Conservation (phyloP, 37 sponge, comb jelly and placozoan genomes). For the Halichondria panicea region DNA sequence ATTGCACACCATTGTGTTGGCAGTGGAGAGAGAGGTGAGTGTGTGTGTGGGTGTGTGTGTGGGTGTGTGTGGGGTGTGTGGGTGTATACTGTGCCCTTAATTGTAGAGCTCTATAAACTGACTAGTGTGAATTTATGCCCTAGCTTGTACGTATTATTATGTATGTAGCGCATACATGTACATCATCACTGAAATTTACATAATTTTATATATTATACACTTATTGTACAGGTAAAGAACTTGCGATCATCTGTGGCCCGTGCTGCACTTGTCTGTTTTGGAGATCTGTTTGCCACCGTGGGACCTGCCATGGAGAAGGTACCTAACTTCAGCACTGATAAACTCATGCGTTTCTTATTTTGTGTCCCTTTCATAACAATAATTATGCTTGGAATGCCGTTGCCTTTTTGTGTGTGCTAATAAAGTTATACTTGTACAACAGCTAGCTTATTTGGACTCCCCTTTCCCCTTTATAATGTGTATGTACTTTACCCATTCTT, state of each 20-base stretch:
- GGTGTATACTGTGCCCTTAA: background rate
- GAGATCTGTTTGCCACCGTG: constrained; percentile 66
- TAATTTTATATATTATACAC: background rate
- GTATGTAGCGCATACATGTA: background rate
- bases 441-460: too few species aligned
- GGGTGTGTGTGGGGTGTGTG: background rate
- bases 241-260: constrained; percentile 81
- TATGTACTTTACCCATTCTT: background rate
- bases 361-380: too few species aligned
- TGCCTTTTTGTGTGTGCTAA: background rate
- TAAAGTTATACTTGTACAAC: background rate
- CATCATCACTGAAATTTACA: too few species aligned
- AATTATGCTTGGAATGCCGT: background rate
- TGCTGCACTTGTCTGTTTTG: constrained; percentile 79
- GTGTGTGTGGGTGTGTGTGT: background rate
- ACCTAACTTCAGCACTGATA: background rate
- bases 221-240: constrained; percentile 80
- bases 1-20: constrained; percentile 49
- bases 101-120: background rate
- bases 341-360: too few species aligned
- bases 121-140: background rate
- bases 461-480: background rate
- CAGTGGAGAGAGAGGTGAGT: constrained; percentile 74
- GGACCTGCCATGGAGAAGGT: constrained; percentile 71
- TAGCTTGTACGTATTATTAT: background rate